Base-by-base conservation (phyloP, 2,113 vertebrate genomes). In the Labeo rohita region DNA sequence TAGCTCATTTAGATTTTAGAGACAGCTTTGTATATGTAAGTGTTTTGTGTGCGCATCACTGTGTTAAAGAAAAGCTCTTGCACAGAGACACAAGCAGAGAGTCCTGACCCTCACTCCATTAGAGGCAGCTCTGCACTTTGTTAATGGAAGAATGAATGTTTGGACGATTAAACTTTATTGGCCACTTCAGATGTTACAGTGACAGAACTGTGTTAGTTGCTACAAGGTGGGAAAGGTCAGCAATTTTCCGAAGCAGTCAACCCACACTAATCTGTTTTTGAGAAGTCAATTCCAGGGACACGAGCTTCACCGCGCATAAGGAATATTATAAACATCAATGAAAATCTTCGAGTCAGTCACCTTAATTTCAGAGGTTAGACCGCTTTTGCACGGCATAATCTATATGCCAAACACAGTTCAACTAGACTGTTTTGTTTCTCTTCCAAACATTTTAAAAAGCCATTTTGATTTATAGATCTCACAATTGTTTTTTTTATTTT, bases 101-200 rank as follows among this genome's bases (percentile, higher is more conserved):
- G 72, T 70, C 89, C 87, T 90, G 84, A 82, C 87, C 86, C 68
- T 87, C 88, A 88, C 82, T 90, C 84, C 85, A 89, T 85, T 85
- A 89, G 85, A 87, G 88, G 78, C 77, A 65, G 70, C 63, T 65
- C 23, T 87, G 80, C 80, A 90, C 87, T 82, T 15, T n/a, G 65
- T 83, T 91, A 92, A 91, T 89, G 89, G 90, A 92, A 89, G 90
- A 89, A 83, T 87, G 83, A 89, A 83, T 87, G 87, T 90, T 90
- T 89, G 91, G 91, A 65, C 43, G 84, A 92, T 93, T 93, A 92
- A 85, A 89, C 89, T 75, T 85, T 59, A 68, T 66, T 50, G 75
- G 74, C 47, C 84, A 68, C 84, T 77, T 85, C 84, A 70, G 59
- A 70, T 80, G 66, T 61, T 86, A 43, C 68, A 61, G 54, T 66